These are phyloP conservation scores for Tetramorium simillimum DNA, from an alignment of 1,140 invertebrate genomes.

Conservation along the genomic window DNA sequence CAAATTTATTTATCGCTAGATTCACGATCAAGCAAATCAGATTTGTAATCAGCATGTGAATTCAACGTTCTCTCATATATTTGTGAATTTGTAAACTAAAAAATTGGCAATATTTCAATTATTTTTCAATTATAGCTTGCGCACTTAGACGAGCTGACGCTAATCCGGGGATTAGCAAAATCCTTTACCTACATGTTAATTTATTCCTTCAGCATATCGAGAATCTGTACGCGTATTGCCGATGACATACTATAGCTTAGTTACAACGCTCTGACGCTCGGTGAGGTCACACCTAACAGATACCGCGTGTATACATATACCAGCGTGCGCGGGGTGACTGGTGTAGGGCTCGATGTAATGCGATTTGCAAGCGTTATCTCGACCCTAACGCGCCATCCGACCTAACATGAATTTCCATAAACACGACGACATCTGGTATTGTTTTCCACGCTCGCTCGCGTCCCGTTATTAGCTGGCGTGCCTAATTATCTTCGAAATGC, in stretches of 20 bases:
- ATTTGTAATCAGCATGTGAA: neutral
- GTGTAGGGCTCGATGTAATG: conserved; percentile 78
- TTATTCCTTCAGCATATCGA: conserved; percentile 44
- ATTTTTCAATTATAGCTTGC: neutral
- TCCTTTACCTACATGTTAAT: neutral
- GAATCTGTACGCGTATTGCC: conserved; percentile 60
- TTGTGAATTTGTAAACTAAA: neutral
- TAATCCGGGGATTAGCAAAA: neutral
- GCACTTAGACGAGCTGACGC: neutral
- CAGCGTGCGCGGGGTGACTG: conserved; percentile 6
- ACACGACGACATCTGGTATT: conserved; percentile 76
- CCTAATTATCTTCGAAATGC: conserved; percentile 69
- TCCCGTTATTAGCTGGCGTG: conserved; percentile 65
- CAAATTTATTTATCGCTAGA: neutral
- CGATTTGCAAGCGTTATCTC: conserved; percentile 84
- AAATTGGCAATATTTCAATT: neutral
- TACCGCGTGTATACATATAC: neutral
- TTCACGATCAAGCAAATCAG: neutral
- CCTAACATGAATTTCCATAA: conserved; percentile 79
- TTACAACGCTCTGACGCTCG: conserved; percentile 64
- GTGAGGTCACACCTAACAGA: conserved; percentile 48
- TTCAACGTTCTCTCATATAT: neutral
- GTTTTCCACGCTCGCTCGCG: conserved; percentile 70
- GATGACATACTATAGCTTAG: conserved; percentile 68
- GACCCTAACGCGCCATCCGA: conserved; percentile 71